phyloP scores from a whole-genome alignment of 2,797 vertebrate species.

The Sarcoramphus papa region DNA sequence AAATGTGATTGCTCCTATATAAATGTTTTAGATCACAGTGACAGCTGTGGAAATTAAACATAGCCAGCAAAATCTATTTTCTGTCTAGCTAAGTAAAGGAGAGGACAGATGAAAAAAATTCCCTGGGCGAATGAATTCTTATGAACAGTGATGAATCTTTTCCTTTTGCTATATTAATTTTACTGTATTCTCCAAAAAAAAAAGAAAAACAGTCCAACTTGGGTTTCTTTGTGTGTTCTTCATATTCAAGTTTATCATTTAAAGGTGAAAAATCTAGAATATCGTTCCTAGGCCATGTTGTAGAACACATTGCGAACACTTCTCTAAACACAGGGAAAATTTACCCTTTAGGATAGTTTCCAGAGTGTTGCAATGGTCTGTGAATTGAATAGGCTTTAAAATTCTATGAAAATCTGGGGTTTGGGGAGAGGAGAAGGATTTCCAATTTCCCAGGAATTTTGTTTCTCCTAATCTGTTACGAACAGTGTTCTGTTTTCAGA shows the following conservation, averaged over 20 bases:
- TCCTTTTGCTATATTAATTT: constrained; percentile 14
- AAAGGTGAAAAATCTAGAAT: background rate
- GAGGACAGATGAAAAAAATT: constrained; percentile 45
- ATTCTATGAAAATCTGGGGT: background rate
- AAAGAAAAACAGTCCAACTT: background rate
- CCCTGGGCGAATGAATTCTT: background rate
- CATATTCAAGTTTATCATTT: background rate
- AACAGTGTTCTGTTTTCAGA: background rate
- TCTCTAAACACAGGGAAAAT: background rate
- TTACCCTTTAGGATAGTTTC: background rate
- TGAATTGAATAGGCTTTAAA: background rate
- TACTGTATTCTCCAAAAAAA: background rate
- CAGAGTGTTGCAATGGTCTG: background rate
- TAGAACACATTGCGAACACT: background rate
- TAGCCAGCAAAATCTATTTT: constrained; percentile 54
- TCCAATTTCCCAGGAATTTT: background rate
- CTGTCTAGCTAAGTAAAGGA: constrained; percentile 34
- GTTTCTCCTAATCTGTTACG: background rate
- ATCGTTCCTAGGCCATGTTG: background rate
- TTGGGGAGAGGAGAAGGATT: background rate
- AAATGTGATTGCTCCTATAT: constrained; percentile 27
- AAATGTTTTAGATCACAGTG: constrained; percentile 58
- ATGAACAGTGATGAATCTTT: background rate
- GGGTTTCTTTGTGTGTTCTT: background rate
- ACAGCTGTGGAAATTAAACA: constrained; percentile 55